Percentiles rank a stretch among this genome's conserved stretches.
These are phyloP conservation scores for Equus quagga DNA, from an alignment of 2,113 vertebrate genomes.

Conservation along the genomic window DNA sequence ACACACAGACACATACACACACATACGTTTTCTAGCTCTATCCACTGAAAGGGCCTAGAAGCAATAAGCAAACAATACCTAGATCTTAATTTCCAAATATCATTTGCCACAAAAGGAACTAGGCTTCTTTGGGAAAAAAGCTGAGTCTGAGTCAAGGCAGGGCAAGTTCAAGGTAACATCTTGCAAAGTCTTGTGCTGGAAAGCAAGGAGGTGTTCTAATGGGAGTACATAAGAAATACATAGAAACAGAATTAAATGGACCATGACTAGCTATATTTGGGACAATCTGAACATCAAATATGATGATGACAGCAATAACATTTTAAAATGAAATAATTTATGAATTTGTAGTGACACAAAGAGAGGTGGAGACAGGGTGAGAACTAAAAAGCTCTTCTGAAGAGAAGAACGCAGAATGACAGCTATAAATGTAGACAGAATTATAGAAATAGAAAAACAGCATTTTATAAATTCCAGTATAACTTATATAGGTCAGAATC, in stretches of 20 bases:
- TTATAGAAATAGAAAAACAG: neutral
- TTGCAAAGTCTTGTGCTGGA: neutral
- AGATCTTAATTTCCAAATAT: neutral
- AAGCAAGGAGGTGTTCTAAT: neutral
- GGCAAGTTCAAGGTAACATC: neutral
- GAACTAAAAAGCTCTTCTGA: neutral
- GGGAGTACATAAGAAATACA: neutral
- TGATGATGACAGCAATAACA: neutral
- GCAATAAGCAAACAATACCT: neutral
- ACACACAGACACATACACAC: neutral
- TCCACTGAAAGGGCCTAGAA: neutral
- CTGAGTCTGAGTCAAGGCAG: neutral
- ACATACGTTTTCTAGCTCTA: neutral
- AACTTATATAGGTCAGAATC: neutral
- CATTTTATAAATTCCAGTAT: neutral
- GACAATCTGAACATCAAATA: neutral
- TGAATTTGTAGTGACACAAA: neutral
- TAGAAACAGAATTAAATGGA: neutral
- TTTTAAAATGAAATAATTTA: neutral
- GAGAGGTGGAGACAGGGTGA: accelerated
- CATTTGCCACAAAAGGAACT: neutral
- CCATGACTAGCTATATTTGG: neutral
- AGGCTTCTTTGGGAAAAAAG: neutral
- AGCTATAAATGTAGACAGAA: neutral
- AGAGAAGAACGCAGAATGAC: neutral